These are phyloP conservation scores for Podocnemis expansa DNA, from an alignment of 2,113 vertebrate genomes.

Conservation along the genomic window DNA sequence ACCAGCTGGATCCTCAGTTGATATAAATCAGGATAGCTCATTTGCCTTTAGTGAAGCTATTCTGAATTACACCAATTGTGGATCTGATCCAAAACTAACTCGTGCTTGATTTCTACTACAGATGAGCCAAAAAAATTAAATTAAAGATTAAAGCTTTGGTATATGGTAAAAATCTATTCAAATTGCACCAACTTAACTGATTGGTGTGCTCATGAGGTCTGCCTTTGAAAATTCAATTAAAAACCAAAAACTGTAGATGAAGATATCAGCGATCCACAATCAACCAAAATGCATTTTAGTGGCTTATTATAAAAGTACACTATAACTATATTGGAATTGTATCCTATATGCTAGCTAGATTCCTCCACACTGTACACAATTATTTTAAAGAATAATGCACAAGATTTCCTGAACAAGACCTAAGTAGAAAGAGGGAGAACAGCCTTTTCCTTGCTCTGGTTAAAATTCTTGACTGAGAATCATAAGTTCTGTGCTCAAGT, in stretches of 20 bases:
- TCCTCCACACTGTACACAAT: not conserved
- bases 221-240: not conserved
- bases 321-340: not conserved
- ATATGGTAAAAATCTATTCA: not conserved
- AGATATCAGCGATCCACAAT: not conserved
- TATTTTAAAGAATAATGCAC: not conserved
- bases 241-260: not conserved
- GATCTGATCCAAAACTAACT: not conserved
- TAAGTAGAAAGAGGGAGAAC: not conserved
- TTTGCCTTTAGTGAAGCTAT: not conserved
- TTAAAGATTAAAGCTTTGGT: not conserved
- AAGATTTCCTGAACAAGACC: not conserved
- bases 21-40: not conserved
- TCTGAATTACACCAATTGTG: not conserved
- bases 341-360: not conserved
- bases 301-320: not conserved
- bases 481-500: not conserved
- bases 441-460: not conserved
- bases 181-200: no score
- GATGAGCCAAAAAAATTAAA: not conserved
- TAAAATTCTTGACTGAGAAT: not conserved
- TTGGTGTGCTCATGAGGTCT: not conserved
- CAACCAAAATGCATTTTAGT: not conserved
- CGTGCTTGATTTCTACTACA: not conserved
- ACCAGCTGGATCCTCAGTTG: not conserved